phyloP scores from a whole-genome alignment of 1,140 invertebrate genomes.

The Copidosoma floridanum region DNA sequence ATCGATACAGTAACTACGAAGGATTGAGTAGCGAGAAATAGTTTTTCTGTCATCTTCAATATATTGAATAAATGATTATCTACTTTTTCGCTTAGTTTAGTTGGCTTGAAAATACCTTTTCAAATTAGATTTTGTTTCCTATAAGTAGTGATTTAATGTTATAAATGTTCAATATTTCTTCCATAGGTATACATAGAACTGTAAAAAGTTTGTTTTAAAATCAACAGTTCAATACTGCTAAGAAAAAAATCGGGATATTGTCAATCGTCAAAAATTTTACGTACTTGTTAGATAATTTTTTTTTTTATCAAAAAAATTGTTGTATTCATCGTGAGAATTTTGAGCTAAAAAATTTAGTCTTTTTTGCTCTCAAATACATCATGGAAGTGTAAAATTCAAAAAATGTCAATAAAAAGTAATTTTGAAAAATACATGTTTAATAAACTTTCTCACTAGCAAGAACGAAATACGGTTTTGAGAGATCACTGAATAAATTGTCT shows the following conservation, averaged over 20 bases:
- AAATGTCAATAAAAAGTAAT: too few relatives aligned
- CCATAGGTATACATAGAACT: neutral
- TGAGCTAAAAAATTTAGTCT: too few relatives aligned
- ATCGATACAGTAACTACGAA: conserved; percentile 20
- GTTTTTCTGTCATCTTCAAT: neutral
- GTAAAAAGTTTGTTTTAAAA: too few relatives aligned
- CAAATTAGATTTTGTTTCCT: neutral
- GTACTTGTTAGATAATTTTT: neutral
- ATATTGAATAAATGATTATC: too few relatives aligned
- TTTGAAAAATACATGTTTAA: conserved; percentile 28
- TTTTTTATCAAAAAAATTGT: too few relatives aligned
- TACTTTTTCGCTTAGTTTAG: too few relatives aligned
- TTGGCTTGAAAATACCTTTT: conserved; percentile 1
- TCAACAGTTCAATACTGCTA: neutral
- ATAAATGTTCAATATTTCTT: neutral
- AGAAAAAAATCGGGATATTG: conserved; percentile 22
- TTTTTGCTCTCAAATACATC: too few relatives aligned
- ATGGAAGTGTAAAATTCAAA: too few relatives aligned
- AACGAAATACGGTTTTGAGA: conserved; percentile 11
- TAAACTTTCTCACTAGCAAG: conserved; percentile 21
- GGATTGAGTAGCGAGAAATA: conserved; percentile 29
- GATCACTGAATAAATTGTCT: conserved; percentile 18
- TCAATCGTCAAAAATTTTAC: conserved; percentile 31
- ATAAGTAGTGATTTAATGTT: neutral
- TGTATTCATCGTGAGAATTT: conserved; percentile 7